These are phyloP conservation scores for Anabacerthia variegaticeps DNA, from an alignment of 2,797 vertebrate species.

Conservation along the genomic window DNA sequence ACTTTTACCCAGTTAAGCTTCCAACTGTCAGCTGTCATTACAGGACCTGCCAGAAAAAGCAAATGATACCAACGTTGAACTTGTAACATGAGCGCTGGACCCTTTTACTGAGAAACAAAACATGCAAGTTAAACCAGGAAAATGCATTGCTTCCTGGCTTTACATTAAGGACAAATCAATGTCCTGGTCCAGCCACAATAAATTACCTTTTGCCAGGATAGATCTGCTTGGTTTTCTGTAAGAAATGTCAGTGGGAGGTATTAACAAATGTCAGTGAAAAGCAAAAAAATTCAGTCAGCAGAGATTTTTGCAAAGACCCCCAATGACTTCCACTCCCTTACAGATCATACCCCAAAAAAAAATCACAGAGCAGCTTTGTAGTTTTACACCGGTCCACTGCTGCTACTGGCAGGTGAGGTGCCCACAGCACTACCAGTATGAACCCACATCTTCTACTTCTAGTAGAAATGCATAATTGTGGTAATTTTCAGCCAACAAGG, in stretches of 20 bases:
- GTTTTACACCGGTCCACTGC: neutral
- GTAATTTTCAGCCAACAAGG: neutral
- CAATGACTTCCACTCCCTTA: neutral
- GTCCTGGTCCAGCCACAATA: constrained; percentile 29
- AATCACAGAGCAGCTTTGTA: neutral
- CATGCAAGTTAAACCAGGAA: constrained; percentile 31
- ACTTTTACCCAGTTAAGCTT: constrained; percentile 72
- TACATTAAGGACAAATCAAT: constrained; percentile 56
- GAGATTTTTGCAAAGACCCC: neutral
- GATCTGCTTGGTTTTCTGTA: neutral
- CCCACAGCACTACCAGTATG: neutral
- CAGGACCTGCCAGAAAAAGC: constrained; percentile 57
- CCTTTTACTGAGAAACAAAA: constrained; percentile 49
- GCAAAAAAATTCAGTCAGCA: neutral
- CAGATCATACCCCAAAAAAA: neutral
- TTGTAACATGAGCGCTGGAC: constrained; percentile 26
- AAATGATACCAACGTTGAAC: constrained; percentile 57
- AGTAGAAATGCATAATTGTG: neutral
- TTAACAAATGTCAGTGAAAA: neutral
- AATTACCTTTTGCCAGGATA: constrained; percentile 27
- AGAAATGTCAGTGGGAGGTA: neutral
- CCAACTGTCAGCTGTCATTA: constrained; percentile 65
- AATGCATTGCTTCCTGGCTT: constrained; percentile 39
- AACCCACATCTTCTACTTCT: neutral
- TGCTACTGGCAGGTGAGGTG: neutral